phyloP scores from a whole-genome alignment of 2,113 vertebrate genomes.

The Tricholaema leucomelas region DNA sequence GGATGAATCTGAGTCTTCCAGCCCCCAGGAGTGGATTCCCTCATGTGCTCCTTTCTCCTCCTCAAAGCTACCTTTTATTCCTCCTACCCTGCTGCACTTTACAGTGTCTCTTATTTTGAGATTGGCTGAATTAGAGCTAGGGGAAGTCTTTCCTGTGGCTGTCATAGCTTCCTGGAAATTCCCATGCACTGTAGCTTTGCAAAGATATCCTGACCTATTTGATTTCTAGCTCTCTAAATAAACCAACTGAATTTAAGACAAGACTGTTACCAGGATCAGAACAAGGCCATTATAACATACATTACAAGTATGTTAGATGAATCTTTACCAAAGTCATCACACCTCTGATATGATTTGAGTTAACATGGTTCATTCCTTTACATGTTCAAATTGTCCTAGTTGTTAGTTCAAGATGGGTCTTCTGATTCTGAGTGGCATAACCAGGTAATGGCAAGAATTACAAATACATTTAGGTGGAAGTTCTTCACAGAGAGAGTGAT shows the following conservation, averaged over 20 bases:
- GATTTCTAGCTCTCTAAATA: not conserved
- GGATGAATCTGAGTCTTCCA: not conserved
- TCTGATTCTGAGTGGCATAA: not conserved
- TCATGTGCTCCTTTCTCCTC: not conserved
- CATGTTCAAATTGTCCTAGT: not conserved
- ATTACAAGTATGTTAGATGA: not conserved
- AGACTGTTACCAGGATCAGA: not conserved
- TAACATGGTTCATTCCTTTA: not conserved
- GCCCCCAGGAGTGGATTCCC: not conserved
- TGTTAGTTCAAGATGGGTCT: not conserved
- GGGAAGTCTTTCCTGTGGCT: not conserved
- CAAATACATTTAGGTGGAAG: too few species aligned
- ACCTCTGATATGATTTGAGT: not conserved
- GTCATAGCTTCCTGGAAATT: not conserved
- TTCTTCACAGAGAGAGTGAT: too few species aligned
- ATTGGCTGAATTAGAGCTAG: not conserved
- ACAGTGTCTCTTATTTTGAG: not conserved
- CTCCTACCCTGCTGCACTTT: not conserved
- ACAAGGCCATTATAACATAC: not conserved
- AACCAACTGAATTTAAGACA: not conserved
- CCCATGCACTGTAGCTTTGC: accelerated
- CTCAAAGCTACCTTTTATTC: slow-evolving; percentile 2
- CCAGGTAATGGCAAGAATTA: not conserved
- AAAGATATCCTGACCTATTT: not conserved
- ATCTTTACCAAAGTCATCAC: not conserved